Evolutionary conservation across 2,113 vertebrate species (phyloP).

Genomic region (Lynx canadensis): DNA sequence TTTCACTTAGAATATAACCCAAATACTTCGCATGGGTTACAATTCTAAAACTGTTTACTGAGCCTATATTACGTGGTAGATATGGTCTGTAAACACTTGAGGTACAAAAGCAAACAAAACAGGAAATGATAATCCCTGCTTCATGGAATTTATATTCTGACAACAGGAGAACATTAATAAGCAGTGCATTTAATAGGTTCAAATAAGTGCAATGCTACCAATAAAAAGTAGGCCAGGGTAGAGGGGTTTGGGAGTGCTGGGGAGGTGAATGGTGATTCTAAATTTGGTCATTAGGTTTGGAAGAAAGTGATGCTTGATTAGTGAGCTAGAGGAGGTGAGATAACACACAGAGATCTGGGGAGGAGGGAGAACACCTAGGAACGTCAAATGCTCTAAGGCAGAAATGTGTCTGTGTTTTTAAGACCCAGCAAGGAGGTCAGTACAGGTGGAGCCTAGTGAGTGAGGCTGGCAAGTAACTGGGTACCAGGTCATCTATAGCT

Average conservation of each 20-base stretch:
- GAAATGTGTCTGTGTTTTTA: not conserved
- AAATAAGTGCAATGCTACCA: not conserved
- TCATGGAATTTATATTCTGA: not conserved
- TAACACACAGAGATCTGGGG: not conserved
- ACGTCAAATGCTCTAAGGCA: not conserved
- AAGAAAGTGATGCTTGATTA: not conserved
- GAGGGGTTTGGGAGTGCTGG: not conserved
- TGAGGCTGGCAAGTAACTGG: not conserved
- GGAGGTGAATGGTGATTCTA: not conserved
- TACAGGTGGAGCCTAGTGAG: not conserved
- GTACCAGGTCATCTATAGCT: not conserved
- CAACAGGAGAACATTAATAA: not conserved
- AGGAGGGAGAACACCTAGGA: not conserved
- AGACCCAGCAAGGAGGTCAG: not conserved
- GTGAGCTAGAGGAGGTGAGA: not conserved
- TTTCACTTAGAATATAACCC: not conserved
- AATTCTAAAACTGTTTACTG: not conserved
- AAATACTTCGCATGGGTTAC: not conserved
- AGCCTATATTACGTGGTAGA: not conserved
- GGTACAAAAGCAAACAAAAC: not conserved
- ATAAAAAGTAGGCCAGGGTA: not conserved
- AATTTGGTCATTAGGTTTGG: not conserved
- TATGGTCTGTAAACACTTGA: not conserved
- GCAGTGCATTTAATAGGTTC: not conserved
- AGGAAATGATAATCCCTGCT: not conserved